These are phyloP conservation scores for Cichlasoma orientale DNA, from an alignment of 2,797 vertebrate species.

Conservation along the genomic window DNA sequence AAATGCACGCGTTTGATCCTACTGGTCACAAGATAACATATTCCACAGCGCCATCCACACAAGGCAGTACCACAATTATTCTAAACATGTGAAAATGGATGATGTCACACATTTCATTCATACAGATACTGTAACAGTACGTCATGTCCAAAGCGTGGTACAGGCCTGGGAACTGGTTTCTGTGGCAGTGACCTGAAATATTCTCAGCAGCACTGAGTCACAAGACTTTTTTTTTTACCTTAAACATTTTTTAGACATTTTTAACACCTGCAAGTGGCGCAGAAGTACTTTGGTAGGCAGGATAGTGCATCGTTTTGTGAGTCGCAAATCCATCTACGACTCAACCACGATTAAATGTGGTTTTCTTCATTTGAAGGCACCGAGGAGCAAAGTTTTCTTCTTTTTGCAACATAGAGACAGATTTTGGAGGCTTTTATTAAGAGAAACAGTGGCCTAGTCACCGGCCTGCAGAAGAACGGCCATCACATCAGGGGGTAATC, in stretches of 20 bases:
- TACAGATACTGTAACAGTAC: background rate
- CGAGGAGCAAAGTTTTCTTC: slow-evolving; percentile 53
- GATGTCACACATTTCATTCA: background rate
- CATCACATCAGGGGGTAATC: slow-evolving; percentile 26
- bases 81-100: background rate
- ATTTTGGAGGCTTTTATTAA: slow-evolving; percentile 42
- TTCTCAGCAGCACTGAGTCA: background rate
- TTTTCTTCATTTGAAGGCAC: slow-evolving; percentile 78
- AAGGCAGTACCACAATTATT: background rate
- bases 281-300: slow-evolving; percentile 61
- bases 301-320: slow-evolving; percentile 37
- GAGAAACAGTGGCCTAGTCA: slow-evolving; percentile 1
- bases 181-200: slow-evolving; percentile 6
- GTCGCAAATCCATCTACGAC: slow-evolving; percentile 25
- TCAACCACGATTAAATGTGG: slow-evolving; percentile 10
- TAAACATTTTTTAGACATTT: slow-evolving; percentile 2
- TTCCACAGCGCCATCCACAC: slow-evolving; percentile 15
- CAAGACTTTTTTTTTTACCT: background rate
- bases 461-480: slow-evolving; percentile 1
- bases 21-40: slow-evolving; percentile 1
- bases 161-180: slow-evolving; percentile 1
- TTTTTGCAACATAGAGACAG: slow-evolving; percentile 24
- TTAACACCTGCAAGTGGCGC: slow-evolving; percentile 19
- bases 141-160: background rate
- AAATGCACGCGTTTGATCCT: background rate